Evolutionary conservation across 2,888 invertebrate genomes (phyloP), one percentile per base, ranked within the genome.

Genomic region (Synergus laeviventris): DNA sequence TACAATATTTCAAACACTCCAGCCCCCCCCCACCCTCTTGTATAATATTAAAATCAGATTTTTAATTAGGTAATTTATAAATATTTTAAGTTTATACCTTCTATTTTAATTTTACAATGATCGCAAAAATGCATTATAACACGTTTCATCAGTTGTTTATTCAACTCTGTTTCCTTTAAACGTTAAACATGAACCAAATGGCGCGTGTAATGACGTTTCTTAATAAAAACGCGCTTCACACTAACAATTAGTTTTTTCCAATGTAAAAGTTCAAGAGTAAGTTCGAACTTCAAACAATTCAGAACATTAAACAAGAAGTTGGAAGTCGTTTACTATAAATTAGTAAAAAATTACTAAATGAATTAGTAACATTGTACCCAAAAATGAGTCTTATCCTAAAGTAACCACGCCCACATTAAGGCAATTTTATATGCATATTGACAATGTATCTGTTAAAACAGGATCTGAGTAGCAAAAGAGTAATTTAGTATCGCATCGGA

Each of bases 391-490:
- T 18, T 64, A 18, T 64, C 39, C 18, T 18, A n/a, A 42, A 42
- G 36, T 62, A 38, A 38, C 18, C 64, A 64, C 42, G 21, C 42
- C 39, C 39, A 49, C 24, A 24, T 45, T 24, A 45, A 14, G 12
- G 16, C 66, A 49, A 66, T 31, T 45, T 39, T n/a, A 14, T 61
- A 39, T 31, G 16, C 14, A 42, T 42, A 66, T 45, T 66, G 24
- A 21, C 14, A 45, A 45, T 24, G 24, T 66, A 66, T 66, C 42
- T 24, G 21, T 66, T n/a, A 66, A 45, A 66, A 45, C 66, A 66
- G 66, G 66, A 66, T 66, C 66, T 45, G 66, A 45, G 66, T 64
- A 66, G 24, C 66, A 45, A 45, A 66, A 45, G 66, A 38, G 24
- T 49, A 18, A 56, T 56, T 56, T 21, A 56, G 18, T 42, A 64